Conservation (phyloP, 2,113 vertebrate species). For the Dryoscopus gambensis region DNA sequence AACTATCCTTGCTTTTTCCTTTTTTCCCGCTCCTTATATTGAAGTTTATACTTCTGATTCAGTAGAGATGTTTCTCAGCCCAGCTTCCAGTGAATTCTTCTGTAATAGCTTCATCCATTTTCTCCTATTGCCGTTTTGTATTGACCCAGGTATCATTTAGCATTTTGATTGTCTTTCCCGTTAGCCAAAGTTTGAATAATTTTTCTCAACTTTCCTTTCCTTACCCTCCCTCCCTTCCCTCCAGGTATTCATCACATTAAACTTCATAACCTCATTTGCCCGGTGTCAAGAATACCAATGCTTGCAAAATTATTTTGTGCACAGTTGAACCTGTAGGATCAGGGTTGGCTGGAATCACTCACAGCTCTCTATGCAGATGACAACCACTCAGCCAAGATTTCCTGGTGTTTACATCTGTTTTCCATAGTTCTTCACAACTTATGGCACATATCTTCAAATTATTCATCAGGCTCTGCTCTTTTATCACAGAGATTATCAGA, state of each 20-base stretch:
- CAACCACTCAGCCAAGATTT: not conserved
- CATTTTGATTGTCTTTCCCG: not conserved
- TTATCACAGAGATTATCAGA: not conserved
- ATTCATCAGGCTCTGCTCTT: not conserved
- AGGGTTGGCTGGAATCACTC: not conserved
- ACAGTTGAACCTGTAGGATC: not conserved
- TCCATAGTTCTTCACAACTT: not conserved
- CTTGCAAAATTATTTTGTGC: not conserved
- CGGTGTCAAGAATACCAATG: not conserved
- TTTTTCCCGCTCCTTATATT: not conserved
- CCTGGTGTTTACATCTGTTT: not conserved
- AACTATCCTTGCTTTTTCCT: not conserved
- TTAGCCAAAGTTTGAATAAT: not conserved
- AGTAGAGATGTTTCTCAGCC: not conserved
- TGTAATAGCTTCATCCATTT: not conserved
- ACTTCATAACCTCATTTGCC: not conserved
- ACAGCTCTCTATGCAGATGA: not conserved
- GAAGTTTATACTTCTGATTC: not conserved
- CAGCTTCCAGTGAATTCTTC: not conserved
- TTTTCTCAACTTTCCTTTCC: not conserved
- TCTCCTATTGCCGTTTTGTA: not conserved
- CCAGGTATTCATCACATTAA: not conserved
- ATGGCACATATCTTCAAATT: not conserved
- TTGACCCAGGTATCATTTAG: not conserved
- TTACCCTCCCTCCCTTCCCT: not conserved